Percentiles rank a stretch among this genome's conserved stretches.
Evolutionary conservation across 2,888 invertebrate genomes (phyloP).

Genomic region (Celastrina argiolus): DNA sequence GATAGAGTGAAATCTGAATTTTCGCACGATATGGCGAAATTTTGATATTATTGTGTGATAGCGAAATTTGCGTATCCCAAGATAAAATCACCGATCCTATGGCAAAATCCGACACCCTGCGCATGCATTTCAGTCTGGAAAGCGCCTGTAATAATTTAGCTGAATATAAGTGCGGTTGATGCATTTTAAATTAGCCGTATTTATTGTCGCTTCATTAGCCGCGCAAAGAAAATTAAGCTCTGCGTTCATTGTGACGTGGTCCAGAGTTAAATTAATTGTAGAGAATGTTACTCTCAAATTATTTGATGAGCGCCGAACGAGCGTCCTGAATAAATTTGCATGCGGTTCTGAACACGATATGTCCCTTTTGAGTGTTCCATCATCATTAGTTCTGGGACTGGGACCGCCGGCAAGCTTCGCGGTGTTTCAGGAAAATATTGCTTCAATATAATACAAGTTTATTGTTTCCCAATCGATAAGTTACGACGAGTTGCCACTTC

Average conservation of each 20-base stretch:
- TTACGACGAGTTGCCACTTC: too few species aligned
- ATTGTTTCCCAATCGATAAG: too few species aligned
- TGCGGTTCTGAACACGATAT: conserved; percentile 55
- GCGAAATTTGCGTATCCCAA: too few species aligned
- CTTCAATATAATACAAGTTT: not conserved
- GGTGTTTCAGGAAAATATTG: not conserved
- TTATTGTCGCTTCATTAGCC: conserved; percentile 18
- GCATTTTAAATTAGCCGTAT: conserved; percentile 26
- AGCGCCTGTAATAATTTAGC: conserved; percentile 10
- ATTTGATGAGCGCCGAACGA: conserved; percentile 24
- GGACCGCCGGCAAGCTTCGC: not conserved
- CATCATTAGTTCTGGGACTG: not conserved
- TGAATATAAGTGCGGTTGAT: conserved; percentile 23
- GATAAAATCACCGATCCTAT: too few species aligned
- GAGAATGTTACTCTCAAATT: conserved; percentile 23
- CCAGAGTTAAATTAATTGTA: not conserved
- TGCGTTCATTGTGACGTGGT: not conserved
- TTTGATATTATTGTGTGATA: too few species aligned
- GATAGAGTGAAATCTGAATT: not conserved
- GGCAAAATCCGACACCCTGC: not conserved
- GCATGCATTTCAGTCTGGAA: not conserved
- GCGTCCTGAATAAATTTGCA: conserved; percentile 59
- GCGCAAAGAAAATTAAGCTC: conserved; percentile 9
- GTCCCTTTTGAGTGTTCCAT: conserved; percentile 24
- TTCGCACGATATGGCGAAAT: not conserved